phyloP scores from a whole-genome alignment of 2,797 vertebrate species.

The Lepus oiostolus region DNA sequence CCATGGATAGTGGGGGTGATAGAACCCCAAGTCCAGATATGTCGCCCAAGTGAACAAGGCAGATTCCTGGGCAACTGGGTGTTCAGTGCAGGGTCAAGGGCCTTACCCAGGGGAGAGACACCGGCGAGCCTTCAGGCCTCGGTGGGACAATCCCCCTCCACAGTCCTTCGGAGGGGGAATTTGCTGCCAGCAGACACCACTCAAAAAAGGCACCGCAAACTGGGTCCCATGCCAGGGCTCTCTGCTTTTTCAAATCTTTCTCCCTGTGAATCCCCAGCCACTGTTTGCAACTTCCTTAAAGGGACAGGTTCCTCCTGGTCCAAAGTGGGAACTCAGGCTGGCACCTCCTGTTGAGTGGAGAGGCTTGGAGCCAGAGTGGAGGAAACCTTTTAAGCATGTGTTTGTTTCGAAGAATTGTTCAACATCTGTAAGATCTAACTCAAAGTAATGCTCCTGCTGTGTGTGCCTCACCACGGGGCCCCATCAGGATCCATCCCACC shows the following conservation, averaged over 20 bases:
- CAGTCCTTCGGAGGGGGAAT: neutral
- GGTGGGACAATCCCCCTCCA: neutral
- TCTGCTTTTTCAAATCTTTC: slow-evolving; percentile 42
- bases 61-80: neutral
- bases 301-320: no score
- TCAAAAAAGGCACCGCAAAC: neutral
- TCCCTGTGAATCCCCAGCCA: slow-evolving; percentile 15
- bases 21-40: neutral
- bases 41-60: neutral
- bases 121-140: neutral
- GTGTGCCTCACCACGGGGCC: neutral
- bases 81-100: neutral
- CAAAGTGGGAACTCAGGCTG: no score
- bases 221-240: neutral
- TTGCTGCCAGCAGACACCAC: neutral
- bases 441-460: neutral
- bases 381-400: neutral
- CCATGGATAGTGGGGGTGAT: rapidly evolving
- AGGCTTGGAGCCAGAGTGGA: neutral
- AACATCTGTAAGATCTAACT: neutral
- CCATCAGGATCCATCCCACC: neutral
- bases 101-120: neutral
- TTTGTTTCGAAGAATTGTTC: neutral
- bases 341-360: neutral
- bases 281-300: slow-evolving; percentile 55